These are phyloP conservation scores for Drosophila austrosaltans DNA, from an alignment of 2,888 invertebrate species.

Conservation along the genomic window DNA sequence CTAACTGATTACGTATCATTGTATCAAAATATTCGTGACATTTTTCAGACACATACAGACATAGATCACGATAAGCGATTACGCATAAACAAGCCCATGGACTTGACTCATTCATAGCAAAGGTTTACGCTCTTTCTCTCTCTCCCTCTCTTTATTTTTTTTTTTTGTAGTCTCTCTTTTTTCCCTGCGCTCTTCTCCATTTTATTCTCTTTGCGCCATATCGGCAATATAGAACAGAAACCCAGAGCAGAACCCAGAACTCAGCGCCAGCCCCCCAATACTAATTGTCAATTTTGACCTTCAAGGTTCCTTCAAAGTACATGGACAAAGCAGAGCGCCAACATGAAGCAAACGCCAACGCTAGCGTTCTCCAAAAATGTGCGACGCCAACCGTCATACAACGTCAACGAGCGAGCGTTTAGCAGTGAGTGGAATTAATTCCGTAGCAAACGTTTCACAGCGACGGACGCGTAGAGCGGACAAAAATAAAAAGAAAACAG, in stretches of 20 bases:
- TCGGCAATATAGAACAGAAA: constrained; percentile 2
- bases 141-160: not conserved
- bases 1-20: not conserved
- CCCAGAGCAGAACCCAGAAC: constrained; percentile 13
- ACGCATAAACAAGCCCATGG: constrained; percentile 20
- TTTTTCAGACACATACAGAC: not conserved
- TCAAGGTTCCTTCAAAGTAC: constrained; percentile 83
- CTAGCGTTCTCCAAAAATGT: constrained; percentile 19
- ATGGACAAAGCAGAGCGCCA: constrained; percentile 37
- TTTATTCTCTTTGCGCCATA: constrained; percentile 20
- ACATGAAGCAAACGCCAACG: constrained; percentile 32
- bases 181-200: not conserved
- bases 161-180: constrained; percentile 19
- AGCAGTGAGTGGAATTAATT: constrained; percentile 74
- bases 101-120: constrained; percentile 42
- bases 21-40: not conserved
- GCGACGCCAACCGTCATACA: constrained; percentile 6
- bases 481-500: constrained; percentile 58
- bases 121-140: constrained; percentile 26
- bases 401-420: constrained; percentile 58
- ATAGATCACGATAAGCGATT: not conserved
- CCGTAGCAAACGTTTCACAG: constrained; percentile 79
- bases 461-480: constrained; percentile 77
- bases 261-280: constrained; percentile 61
- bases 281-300: constrained; percentile 83